These are phyloP conservation scores for Listronotus bonariensis DNA, from an alignment of 1,140 invertebrate genomes.

Conservation along the genomic window DNA sequence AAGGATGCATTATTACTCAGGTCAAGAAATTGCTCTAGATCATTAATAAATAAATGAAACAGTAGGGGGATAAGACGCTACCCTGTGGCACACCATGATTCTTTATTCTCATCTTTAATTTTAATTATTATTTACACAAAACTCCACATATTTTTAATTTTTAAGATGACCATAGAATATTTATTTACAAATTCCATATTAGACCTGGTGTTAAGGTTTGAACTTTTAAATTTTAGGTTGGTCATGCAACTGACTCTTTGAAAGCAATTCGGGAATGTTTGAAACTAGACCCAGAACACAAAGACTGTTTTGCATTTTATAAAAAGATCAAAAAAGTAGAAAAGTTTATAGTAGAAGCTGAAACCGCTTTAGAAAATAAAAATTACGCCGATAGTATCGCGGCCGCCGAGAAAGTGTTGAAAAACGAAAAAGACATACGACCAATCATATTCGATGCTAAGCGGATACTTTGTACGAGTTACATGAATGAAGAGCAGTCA, in stretches of 20 bases:
- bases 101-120: too few species aligned
- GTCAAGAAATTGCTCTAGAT: too few species aligned
- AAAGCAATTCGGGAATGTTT: constrained; percentile 96
- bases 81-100: too few species aligned
- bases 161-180: too few species aligned
- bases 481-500: constrained; percentile 70
- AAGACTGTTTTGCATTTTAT: constrained; percentile 94
- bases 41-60: too few species aligned
- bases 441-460: constrained; percentile 77
- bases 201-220: too few species aligned
- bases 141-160: too few species aligned
- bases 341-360: constrained; percentile 79
- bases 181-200: too few species aligned
- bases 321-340: constrained; percentile 97
- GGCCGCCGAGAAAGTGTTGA: constrained; percentile 63
- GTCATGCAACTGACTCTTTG: constrained; percentile 88
- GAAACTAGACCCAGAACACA: constrained; percentile 97
- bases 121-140: too few species aligned
- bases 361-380: constrained; percentile 69
- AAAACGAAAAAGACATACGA: constrained; percentile 69
- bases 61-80: too few species aligned
- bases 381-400: constrained; percentile 64
- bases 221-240: constrained; percentile 58
- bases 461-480: constrained; percentile 76
- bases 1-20: too few species aligned